Base-by-base conservation (phyloP, 2,113 vertebrate species). In the Mormyrus iriodes region DNA sequence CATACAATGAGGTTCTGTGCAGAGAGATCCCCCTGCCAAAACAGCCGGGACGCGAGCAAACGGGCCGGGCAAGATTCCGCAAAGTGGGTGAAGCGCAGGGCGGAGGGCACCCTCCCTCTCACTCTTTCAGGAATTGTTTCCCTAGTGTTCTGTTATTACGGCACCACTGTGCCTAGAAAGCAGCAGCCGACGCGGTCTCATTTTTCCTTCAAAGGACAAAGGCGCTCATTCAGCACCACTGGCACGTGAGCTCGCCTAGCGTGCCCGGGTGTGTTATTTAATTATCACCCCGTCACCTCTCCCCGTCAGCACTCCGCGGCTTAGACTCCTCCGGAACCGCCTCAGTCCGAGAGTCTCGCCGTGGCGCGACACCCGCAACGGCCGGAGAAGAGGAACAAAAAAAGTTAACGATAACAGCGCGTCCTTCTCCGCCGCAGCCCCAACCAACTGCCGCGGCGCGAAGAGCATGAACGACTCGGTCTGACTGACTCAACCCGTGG, bases 261-360 rank as follows among this genome's bases (percentile, higher is more conserved):
- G 15, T 79, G 73, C 35, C 35, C 15, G 31, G 31, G 73, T 39
- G 35, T 17, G 73, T 42, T 17, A 42, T 42, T 39, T 7, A 42
- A 42, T 39, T 79, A 79, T 42, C 73, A 17, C 39, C 21, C 82
- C 6, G 19, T 44, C 82, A 49, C 21, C 21, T 85, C 46, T 49
- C 44, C 21, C 82, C 7, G 42, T 21, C 82, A 85, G 9, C 21
- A 13, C 82, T 44, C 82, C 61, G 10, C 61, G 61, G 61, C 27
- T 31, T n/a, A n/a, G 27, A 69, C 46, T 27, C 61, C n/a, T 69
- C 27, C 27, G 61, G 35, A 90, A 87, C 53, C 89, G 87, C 85
- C 89, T 87, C 88, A 82, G 89, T 82, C 92, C 88, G 55, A 83
- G 90, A 91, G 92, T 92, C 90, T 90, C 89, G 94, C 94, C 89